Conservation (phyloP, 2,113 vertebrate genomes). For the Pogonocichla stellata region DNA sequence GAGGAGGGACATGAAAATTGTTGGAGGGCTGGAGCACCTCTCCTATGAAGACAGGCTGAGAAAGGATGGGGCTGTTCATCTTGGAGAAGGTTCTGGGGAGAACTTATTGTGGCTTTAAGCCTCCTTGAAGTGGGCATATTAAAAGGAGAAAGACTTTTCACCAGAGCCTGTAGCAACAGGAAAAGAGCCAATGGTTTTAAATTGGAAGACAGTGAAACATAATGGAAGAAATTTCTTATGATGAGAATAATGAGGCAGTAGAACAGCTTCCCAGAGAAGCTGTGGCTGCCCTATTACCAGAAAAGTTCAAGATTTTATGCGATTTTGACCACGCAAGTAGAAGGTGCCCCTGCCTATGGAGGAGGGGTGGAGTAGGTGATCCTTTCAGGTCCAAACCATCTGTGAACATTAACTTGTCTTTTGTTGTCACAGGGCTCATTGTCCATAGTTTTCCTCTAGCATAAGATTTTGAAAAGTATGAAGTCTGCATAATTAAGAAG, state of each 20-base stretch:
- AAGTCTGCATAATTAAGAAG: not conserved
- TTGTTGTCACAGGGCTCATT: not conserved
- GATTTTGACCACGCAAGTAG: not conserved
- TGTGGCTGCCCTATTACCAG: not conserved
- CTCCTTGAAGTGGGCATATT: not conserved
- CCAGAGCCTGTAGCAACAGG: not conserved
- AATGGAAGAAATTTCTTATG: not conserved
- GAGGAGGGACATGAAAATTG: fast-evolving
- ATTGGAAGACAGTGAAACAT: not conserved
- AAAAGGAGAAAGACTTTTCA: not conserved
- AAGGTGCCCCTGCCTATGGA: not conserved
- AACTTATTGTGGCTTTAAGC: not conserved
- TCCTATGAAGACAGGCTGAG: not conserved
- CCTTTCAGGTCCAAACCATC: not conserved
- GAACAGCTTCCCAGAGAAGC: not conserved
- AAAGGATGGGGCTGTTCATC: not conserved
- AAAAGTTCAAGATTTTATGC: not conserved
- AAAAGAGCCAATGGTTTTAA: not conserved
- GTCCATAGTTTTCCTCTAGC: not conserved
- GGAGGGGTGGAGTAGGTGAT: not conserved
- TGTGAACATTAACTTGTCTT: not conserved
- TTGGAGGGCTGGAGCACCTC: not conserved
- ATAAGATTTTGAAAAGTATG: not conserved
- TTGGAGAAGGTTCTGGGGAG: not conserved
- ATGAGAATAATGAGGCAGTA: not conserved